Conservation (phyloP, 2,113 vertebrate species). For the Rhinolophus sinicus region DNA sequence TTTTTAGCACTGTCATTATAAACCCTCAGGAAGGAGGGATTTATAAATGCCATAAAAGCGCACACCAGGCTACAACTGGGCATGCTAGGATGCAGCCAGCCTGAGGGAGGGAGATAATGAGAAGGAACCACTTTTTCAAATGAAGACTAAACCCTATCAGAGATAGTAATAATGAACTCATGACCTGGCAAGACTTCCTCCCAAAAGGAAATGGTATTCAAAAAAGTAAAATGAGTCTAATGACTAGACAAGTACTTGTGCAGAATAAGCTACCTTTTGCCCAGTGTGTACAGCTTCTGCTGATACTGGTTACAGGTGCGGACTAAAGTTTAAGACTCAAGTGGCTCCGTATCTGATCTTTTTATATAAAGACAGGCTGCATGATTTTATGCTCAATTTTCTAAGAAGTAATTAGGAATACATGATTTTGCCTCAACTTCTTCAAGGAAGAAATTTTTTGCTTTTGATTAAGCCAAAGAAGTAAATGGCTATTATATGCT, state of each 20-base stretch:
- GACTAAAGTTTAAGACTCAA: slow-evolving; percentile 15
- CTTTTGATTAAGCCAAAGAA: slow-evolving; percentile 56
- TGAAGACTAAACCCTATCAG: slow-evolving; percentile 52
- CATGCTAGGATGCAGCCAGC: slow-evolving; percentile 76
- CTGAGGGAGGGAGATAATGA: slow-evolving; percentile 72
- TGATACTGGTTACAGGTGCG: neutral
- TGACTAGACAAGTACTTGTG: slow-evolving; percentile 22
- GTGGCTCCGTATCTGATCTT: slow-evolving; percentile 43
- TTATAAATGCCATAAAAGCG: slow-evolving; percentile 83
- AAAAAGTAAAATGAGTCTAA: slow-evolving; percentile 63
- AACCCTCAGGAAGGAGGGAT: slow-evolving; percentile 83
- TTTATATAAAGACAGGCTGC: slow-evolving; percentile 47
- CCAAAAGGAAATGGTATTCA: slow-evolving; percentile 51
- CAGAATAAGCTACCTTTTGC: slow-evolving; percentile 15
- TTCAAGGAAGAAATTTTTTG: neutral
- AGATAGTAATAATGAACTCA: slow-evolving; percentile 55
- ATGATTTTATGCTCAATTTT: slow-evolving; percentile 45
- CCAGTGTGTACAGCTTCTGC: neutral
- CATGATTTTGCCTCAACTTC: slow-evolving; percentile 22
- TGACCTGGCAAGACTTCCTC: slow-evolving; percentile 61
- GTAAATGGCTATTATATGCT: slow-evolving; percentile 43
- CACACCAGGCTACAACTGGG: slow-evolving; percentile 81
- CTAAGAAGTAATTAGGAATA: neutral
- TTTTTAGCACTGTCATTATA: slow-evolving; percentile 81
- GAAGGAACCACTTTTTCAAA: slow-evolving; percentile 70